Conservation (phyloP, 2,888 invertebrate genomes). For the Notodonta ziczac region DNA sequence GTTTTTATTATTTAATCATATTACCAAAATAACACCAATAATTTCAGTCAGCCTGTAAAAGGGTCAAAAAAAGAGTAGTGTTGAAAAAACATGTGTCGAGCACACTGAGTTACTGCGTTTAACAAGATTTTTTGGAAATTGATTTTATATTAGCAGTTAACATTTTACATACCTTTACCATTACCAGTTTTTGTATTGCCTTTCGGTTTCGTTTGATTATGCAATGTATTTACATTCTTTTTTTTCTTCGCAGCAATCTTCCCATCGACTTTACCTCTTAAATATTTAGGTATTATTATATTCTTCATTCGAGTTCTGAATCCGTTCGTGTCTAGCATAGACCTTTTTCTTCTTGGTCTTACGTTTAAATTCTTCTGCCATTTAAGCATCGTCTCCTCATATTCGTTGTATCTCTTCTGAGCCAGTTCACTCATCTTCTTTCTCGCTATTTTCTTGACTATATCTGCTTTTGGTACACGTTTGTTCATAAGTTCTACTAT, state of each 20-base stretch:
- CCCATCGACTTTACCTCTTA: slow-evolving; percentile 58
- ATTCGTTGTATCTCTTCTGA: slow-evolving; percentile 46
- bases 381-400: slow-evolving; percentile 55
- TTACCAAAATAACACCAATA: no score
- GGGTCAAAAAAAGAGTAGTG: no score
- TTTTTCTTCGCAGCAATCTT: slow-evolving; percentile 38
- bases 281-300: slow-evolving; percentile 61
- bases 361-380: slow-evolving; percentile 62
- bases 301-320: slow-evolving; percentile 54
- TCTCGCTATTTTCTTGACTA: slow-evolving; percentile 51
- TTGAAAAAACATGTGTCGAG: no score
- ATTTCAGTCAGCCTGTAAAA: neutral
- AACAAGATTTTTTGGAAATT: no score
- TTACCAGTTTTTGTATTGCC: neutral
- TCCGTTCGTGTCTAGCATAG: slow-evolving; percentile 26
- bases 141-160: no score
- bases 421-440: slow-evolving; percentile 51
- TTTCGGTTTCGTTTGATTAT: neutral
- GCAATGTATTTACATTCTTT: slow-evolving; percentile 25
- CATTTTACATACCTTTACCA: neutral
- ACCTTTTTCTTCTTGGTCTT: slow-evolving; percentile 48
- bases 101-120: no score
- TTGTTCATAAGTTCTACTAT: slow-evolving; percentile 48
- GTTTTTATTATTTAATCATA: no score
- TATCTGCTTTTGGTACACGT: slow-evolving; percentile 52